Conservation (phyloP, 1,140 invertebrate species). For the Pteromalus puparum region DNA sequence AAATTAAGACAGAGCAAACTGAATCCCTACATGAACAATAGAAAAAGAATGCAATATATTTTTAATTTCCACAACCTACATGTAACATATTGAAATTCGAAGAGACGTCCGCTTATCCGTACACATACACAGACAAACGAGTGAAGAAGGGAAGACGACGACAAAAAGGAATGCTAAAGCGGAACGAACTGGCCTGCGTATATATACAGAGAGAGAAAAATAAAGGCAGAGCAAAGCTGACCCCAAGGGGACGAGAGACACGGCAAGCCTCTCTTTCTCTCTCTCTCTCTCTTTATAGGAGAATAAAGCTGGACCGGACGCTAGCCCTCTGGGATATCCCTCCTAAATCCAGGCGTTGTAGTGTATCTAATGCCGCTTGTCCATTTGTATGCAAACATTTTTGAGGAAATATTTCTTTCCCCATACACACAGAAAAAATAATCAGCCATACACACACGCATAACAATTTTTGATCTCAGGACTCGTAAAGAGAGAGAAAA, state of each 20-base stretch:
- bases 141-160: background rate
- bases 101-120: too few relatives aligned
- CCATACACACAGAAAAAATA: background rate
- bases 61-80: too few relatives aligned
- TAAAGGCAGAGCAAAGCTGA: background rate
- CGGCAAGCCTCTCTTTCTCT: constrained; percentile 18
- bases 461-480: too few relatives aligned
- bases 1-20: background rate
- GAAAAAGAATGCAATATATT: background rate
- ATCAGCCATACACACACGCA: too few relatives aligned
- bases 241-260: constrained; percentile 36
- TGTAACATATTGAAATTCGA: background rate
- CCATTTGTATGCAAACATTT: constrained; percentile 42
- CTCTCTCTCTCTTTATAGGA: constrained; percentile 38
- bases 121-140: too few relatives aligned
- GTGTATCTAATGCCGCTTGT: background rate
- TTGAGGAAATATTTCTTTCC: background rate
- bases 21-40: background rate
- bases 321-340: background rate
- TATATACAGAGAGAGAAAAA: background rate
- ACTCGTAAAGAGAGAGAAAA: background rate
- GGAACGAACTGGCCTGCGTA: background rate
- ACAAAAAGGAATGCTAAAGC: background rate
- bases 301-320: constrained; percentile 32
- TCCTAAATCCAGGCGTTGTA: background rate